Percentiles rank a stretch among this genome's conserved stretches.
Conservation (phyloP, 1,140 invertebrate genomes). For the Temnothorax curvispinosus region DNA sequence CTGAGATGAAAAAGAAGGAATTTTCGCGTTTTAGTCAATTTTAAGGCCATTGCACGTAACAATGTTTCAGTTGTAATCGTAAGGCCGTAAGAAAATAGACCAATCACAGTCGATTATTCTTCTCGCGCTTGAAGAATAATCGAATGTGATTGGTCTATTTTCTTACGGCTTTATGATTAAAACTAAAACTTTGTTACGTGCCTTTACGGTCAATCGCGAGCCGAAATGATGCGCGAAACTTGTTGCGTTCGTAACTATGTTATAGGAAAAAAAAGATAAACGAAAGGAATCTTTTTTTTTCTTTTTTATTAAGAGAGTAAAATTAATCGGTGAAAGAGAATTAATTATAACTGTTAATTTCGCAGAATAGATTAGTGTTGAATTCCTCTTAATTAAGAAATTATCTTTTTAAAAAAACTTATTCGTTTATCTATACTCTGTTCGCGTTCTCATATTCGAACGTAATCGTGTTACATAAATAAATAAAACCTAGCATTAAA, state of each 20-base stretch:
- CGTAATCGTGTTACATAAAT: neutral
- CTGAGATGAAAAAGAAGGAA: neutral
- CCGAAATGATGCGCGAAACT: neutral
- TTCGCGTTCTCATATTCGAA: neutral
- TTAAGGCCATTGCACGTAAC: too few relatives aligned
- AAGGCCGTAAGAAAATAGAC: neutral
- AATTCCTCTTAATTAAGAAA: neutral
- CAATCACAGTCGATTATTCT: too few relatives aligned
- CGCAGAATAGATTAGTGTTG: neutral
- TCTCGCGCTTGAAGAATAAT: neutral
- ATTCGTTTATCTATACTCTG: neutral
- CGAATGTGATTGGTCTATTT: too few relatives aligned
- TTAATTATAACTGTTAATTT: neutral
- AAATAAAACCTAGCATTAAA: neutral
- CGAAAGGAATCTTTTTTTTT: neutral
- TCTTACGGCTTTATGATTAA: too few relatives aligned
- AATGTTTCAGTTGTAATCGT: too few relatives aligned
- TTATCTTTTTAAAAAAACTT: neutral
- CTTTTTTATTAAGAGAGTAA: neutral
- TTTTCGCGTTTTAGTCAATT: neutral
- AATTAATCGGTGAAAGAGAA: neutral
- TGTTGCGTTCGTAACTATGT: neutral
- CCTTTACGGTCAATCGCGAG: neutral
- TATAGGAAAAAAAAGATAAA: neutral
- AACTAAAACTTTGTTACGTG: too few relatives aligned